phyloP scores from a whole-genome alignment of 1,140 invertebrate genomes.

The Calosoma granatense region DNA sequence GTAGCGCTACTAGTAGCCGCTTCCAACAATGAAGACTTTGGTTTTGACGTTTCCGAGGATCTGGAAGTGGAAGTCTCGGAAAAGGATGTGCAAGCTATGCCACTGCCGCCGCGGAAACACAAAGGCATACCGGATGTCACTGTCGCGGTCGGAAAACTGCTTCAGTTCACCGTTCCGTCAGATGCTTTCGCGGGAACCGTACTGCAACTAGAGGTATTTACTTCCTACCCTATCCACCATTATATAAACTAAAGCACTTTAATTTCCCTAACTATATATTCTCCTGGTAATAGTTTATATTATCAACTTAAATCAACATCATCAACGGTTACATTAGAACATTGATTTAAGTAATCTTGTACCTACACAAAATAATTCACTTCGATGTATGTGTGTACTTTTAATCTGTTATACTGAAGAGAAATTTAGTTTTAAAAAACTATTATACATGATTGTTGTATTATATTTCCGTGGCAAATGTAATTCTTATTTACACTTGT shows the following conservation, averaged over 20 bases:
- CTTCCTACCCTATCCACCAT: background rate
- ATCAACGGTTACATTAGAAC: too few relatives aligned
- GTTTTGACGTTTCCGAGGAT: slow-evolving; percentile 3
- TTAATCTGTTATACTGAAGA: too few relatives aligned
- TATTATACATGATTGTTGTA: too few relatives aligned
- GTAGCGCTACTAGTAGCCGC: background rate
- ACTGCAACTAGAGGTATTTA: slow-evolving; percentile 21
- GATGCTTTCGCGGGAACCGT: background rate
- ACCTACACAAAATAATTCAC: too few relatives aligned
- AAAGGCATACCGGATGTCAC: slow-evolving; percentile 42
- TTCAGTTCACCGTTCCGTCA: slow-evolving; percentile 31
- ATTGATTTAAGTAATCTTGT: slow-evolving; percentile 9
- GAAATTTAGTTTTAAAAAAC: too few relatives aligned
- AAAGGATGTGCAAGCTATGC: background rate
- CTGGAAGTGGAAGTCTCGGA: background rate
- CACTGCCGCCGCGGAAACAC: background rate
- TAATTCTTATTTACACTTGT: too few relatives aligned
- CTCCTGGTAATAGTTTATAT: too few relatives aligned
- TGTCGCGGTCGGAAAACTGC: slow-evolving; percentile 53
- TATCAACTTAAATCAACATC: too few relatives aligned
- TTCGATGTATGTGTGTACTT: too few relatives aligned
- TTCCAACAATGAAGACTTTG: slow-evolving; percentile 3
- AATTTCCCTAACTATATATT: too few relatives aligned
- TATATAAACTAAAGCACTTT: background rate
- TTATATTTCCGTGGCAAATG: too few relatives aligned